Conservation (phyloP, 2,888 invertebrate species). For the Phaedon cochleariae region DNA sequence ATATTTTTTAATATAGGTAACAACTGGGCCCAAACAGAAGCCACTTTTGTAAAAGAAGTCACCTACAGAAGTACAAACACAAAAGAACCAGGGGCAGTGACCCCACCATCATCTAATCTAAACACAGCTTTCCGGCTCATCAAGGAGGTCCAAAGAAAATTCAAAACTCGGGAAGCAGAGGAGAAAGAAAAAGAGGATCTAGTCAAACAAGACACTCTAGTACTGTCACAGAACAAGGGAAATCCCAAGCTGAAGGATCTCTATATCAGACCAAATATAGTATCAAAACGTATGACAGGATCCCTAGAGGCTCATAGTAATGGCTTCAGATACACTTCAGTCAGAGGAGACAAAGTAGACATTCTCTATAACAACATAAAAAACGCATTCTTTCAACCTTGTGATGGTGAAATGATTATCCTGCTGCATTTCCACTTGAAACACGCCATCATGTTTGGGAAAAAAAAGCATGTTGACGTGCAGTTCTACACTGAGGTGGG, state of each 20-base stretch:
- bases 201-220: conserved; percentile 96
- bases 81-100: conserved; percentile 95
- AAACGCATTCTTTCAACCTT: conserved; percentile 99
- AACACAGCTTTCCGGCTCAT: conserved; percentile 97
- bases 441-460: conserved; percentile 98
- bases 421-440: conserved; percentile 97
- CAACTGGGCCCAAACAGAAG: conserved; percentile 92
- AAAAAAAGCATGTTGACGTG: conserved; percentile 97
- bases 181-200: conserved; percentile 98
- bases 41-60: conserved; percentile 98
- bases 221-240: conserved; percentile 93
- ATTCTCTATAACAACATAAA: conserved; percentile 99
- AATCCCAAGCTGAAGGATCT: conserved; percentile 98
- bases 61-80: conserved; percentile 97
- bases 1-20: conserved; percentile 63
- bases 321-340: conserved; percentile 93
- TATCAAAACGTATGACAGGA: conserved; percentile 94
- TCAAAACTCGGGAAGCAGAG: conserved; percentile 97
- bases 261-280: conserved; percentile 98
- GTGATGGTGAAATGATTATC: conserved; percentile 99
- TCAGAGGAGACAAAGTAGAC: conserved; percentile 99
- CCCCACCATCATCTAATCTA: conserved; percentile 93
- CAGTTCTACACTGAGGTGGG: conserved; percentile 99
- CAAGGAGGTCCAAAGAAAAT: conserved; percentile 97
- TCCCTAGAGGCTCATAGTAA: conserved; percentile 95